Conservation (phyloP, 2,797 vertebrate genomes). For the Squalus acanthias region DNA sequence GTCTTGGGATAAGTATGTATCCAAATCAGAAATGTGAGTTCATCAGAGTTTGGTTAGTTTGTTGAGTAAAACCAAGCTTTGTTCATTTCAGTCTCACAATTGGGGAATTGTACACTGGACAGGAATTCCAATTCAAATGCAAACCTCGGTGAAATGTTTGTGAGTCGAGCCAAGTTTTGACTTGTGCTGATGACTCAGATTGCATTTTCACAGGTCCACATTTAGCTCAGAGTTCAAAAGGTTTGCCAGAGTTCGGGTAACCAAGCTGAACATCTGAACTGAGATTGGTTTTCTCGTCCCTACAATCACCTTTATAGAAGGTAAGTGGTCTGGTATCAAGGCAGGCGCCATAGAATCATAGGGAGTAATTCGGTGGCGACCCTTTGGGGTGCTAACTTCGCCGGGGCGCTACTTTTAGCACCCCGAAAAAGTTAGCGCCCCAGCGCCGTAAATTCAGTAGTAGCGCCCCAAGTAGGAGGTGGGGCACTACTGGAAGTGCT, state of each 20-base stretch:
- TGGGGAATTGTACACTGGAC: not conserved
- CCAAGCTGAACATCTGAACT: slow-evolving; percentile 17
- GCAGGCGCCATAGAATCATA: not conserved
- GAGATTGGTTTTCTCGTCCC: not conserved
- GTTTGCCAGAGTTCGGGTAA: not conserved
- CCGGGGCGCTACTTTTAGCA: too few relatives aligned
- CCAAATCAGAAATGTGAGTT: slow-evolving; percentile 8
- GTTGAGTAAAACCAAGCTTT: slow-evolving; percentile 3
- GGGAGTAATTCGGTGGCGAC: too few relatives aligned
- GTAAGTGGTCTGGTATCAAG: not conserved
- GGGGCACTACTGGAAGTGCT: too few relatives aligned
- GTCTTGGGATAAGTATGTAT: slow-evolving; percentile 1
- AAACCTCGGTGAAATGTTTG: not conserved
- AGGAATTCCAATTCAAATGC: slow-evolving; percentile 9
- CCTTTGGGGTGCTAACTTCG: too few relatives aligned
- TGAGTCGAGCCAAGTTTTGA: not conserved
- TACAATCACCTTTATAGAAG: not conserved
- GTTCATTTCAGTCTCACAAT: not conserved
- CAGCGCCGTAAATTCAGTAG: too few relatives aligned
- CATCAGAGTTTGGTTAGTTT: not conserved
- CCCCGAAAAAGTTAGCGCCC: too few relatives aligned
- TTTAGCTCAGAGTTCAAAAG: not conserved
- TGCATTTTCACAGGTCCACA: not conserved
- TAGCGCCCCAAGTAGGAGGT: too few relatives aligned
- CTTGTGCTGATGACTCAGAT: not conserved